These are phyloP conservation scores for Gymnodraco acuticeps DNA, from an alignment of 2,797 vertebrate species.

Conservation along the genomic window DNA sequence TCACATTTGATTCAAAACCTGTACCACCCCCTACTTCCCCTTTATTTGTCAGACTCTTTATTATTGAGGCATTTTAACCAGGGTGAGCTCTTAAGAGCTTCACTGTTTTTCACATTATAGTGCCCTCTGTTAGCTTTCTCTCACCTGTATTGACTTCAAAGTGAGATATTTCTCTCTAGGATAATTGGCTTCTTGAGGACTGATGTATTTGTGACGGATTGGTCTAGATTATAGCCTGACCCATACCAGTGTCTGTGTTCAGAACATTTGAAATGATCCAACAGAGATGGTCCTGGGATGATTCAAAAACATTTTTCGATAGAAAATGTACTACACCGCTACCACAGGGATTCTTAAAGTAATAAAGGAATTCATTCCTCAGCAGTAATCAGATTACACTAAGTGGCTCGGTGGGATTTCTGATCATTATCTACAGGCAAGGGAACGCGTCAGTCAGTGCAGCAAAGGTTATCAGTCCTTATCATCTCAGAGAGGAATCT, in stretches of 20 bases:
- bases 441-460: not conserved
- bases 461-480: not conserved
- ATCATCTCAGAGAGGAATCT: not conserved
- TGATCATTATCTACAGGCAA: conserved; percentile 1
- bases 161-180: not conserved
- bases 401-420: not conserved
- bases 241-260: no score
- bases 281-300: no score
- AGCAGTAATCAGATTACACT: conserved; percentile 16
- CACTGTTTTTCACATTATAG: not conserved
- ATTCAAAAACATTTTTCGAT: no score
- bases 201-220: no score
- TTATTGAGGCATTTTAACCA: conserved; percentile 2
- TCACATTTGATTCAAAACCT: no score
- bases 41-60: not conserved
- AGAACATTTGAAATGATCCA: no score
- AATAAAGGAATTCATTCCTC: no score
- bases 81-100: not conserved
- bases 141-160: no score
- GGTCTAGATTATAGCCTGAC: no score
- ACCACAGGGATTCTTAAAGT: no score
- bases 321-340: no score
- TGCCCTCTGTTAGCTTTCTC: no score
- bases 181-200: not conserved
- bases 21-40: not conserved